Conservation (phyloP, 2,113 vertebrate genomes). For the Hiodon tergisus region DNA sequence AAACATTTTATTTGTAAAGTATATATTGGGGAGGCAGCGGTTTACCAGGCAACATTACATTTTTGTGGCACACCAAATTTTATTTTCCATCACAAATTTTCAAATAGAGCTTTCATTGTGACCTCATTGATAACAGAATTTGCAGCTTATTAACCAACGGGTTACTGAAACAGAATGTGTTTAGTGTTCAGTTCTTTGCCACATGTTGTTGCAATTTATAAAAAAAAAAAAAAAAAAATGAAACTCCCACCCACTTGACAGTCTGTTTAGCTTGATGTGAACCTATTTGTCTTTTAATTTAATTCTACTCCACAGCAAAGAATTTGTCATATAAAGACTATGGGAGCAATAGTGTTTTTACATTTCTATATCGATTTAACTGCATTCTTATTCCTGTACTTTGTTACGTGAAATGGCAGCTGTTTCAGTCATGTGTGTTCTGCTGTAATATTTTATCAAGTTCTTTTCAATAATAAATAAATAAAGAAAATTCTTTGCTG, state of each 20-base stretch:
- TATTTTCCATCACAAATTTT: slow-evolving; percentile 6
- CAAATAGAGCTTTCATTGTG: neutral
- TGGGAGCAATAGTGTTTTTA: slow-evolving; percentile 65
- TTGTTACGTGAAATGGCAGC: slow-evolving; percentile 75
- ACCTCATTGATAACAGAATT: slow-evolving; percentile 7
- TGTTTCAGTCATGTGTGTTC: slow-evolving; percentile 70
- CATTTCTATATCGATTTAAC: slow-evolving; percentile 56
- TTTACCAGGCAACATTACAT: slow-evolving; percentile 9
- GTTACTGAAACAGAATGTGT: neutral
- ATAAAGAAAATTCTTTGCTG: slow-evolving; percentile 55
- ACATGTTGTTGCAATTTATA: slow-evolving; percentile 31
- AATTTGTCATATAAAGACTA: slow-evolving; percentile 56
- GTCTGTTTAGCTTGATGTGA: slow-evolving; percentile 52
- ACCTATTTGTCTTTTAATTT: slow-evolving; percentile 45
- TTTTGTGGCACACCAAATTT: neutral
- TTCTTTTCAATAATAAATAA: slow-evolving; percentile 66
- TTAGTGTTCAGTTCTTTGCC: slow-evolving; percentile 20
- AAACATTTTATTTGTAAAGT: slow-evolving; percentile 49
- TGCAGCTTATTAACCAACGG: slow-evolving; percentile 1
- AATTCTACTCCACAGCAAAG: slow-evolving; percentile 50
- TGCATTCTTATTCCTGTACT: slow-evolving; percentile 67
- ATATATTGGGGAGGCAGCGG: slow-evolving; percentile 14
- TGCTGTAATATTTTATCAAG: slow-evolving; percentile 70
- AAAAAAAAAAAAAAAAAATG: slow-evolving; percentile 30
- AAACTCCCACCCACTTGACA: slow-evolving; percentile 50